These are phyloP conservation scores for Hyposoter didymator DNA, from an alignment of 2,888 invertebrate genomes.

Conservation along the genomic window DNA sequence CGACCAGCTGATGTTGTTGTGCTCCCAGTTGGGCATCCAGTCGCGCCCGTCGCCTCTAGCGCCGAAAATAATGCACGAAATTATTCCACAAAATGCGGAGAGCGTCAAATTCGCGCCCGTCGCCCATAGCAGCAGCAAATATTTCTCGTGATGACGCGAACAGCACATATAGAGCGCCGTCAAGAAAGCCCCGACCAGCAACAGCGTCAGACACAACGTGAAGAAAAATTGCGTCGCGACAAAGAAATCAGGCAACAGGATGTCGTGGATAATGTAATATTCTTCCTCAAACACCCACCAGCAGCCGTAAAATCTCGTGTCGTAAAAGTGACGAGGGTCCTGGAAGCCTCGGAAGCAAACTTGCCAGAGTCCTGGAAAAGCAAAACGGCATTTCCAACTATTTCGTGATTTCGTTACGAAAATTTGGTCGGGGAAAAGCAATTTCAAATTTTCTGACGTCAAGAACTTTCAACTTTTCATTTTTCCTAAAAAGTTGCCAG, in stretches of 20 bases:
- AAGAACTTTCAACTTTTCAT: too few relatives aligned
- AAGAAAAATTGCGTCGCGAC: slow-evolving; percentile 97
- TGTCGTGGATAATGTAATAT: slow-evolving; percentile 96
- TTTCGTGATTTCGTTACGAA: too few relatives aligned
- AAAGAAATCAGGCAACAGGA: slow-evolving; percentile 95
- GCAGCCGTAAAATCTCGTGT: slow-evolving; percentile 93
- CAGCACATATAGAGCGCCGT: slow-evolving; percentile 90
- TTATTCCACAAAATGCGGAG: slow-evolving; percentile 91
- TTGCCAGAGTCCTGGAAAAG: slow-evolving; percentile 94
- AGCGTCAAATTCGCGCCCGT: slow-evolving; percentile 90
- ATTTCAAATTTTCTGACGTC: too few relatives aligned
- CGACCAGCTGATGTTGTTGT: slow-evolving; percentile 97
- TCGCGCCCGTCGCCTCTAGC: slow-evolving; percentile 95
- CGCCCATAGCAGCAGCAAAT: slow-evolving; percentile 90
- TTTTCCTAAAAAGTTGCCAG: too few relatives aligned
- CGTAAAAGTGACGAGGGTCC: slow-evolving; percentile 94
- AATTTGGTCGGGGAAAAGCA: too few relatives aligned
- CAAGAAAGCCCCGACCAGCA: slow-evolving; percentile 91
- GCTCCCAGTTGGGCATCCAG: slow-evolving; percentile 98
- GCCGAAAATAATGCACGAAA: slow-evolving; percentile 95
- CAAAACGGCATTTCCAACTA: neutral
- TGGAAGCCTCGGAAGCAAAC: slow-evolving; percentile 96
- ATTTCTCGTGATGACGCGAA: slow-evolving; percentile 91
- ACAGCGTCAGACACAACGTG: slow-evolving; percentile 93
- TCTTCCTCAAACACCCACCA: slow-evolving; percentile 99